A percentile compares a stretch with the other conserved stretches of the same genome.
These are phyloP conservation scores for Spheniscus humboldti DNA, from an alignment of 2,797 vertebrate species.

Conservation along the genomic window DNA sequence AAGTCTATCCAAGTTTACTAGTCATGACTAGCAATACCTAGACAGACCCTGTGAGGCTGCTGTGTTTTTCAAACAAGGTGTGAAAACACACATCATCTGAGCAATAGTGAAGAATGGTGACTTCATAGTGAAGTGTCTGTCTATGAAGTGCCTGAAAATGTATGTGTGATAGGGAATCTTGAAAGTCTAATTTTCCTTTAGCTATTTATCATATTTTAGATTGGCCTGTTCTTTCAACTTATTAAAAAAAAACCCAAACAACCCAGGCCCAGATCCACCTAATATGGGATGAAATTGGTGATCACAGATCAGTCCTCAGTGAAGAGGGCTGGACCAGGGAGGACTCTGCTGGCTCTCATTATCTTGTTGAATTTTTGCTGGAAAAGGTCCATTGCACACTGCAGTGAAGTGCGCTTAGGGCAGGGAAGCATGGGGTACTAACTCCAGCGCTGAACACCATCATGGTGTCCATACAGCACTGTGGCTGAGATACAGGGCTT, in stretches of 20 bases:
- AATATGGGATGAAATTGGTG: background rate
- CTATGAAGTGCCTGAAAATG: background rate
- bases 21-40: background rate
- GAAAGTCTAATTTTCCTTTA: background rate
- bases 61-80: background rate
- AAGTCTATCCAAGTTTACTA: background rate
- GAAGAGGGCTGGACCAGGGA: background rate
- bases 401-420: background rate
- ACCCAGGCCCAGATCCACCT: background rate
- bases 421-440: background rate
- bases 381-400: background rate
- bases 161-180: background rate
- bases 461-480: fast-evolving
- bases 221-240: background rate
- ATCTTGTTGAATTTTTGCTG: background rate
- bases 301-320: background rate
- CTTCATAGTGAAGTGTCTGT: background rate
- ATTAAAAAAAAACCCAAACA: no score
- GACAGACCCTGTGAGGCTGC: background rate
- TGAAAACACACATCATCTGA: background rate
- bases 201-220: background rate
- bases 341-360: background rate
- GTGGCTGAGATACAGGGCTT: background rate
- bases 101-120: background rate
- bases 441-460: background rate